Base-by-base conservation (phyloP, 2,797 vertebrate genomes). In the Takifugu rubripes region DNA sequence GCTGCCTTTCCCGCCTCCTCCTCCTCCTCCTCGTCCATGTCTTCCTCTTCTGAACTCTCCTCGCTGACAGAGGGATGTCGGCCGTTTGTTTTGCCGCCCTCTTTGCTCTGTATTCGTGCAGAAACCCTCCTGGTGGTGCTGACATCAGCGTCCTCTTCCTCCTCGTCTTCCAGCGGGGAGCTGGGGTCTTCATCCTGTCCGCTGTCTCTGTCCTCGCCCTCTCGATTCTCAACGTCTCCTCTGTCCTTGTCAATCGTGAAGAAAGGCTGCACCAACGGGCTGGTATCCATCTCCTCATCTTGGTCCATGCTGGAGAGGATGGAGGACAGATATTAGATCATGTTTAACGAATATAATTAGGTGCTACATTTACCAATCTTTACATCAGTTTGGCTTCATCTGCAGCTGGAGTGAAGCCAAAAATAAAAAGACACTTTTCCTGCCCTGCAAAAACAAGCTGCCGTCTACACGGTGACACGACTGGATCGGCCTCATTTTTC, bases 271-370 rank as follows among this genome's bases (percentile, higher is more conserved):
- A 65, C 54, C 4, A 85, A 66, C 27, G 85, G 79, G 40, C 75
- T 21, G 0, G 77, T 86, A 51, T 92, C 90, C 90, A 92, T 91
- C 15, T 90, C 87, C 26, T 91, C 85, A 27, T 79, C 87, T 21
- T 81, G 81, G 54, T 49, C 77, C 71, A 67, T 40, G 57, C 90
- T 92, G 53, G 1, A 77, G 10, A 64, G 48, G 48, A 81, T 4
- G 62, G 2, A 0, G 11, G 49, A 64, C 56, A 75, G 14, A 36
- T 11, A 21, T 2, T 1, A 5, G 33, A 7, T 17, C 44, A 24
- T 29, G 4, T 10, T 33, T 10, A 8, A 12, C 31, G 3, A 44
- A 17, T 44, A 16, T 12, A 14, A 40, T 21, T 21, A 21, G 21
- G 21, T 21, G 21, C 21, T 21, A 21, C 21, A 21, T 21, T 21